A percentile compares a stretch with the other conserved stretches of the same genome.
Conservation (phyloP, 2,888 invertebrate genomes). For the Hirtodrosophila duncani region DNA sequence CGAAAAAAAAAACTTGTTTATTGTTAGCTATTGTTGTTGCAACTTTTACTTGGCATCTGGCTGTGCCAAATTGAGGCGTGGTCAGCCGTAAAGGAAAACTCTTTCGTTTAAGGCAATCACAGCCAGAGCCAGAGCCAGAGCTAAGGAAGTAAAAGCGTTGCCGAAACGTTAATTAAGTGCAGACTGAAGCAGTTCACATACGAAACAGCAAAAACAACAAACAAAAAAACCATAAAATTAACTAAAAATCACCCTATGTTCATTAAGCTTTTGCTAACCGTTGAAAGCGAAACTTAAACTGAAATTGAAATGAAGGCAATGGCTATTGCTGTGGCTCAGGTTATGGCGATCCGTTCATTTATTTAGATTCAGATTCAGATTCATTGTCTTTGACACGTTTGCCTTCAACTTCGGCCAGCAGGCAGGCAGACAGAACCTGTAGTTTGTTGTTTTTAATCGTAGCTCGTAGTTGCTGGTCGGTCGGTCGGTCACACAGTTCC, state of each 20-base stretch:
- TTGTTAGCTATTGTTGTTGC: constrained; percentile 41
- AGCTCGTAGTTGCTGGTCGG: too few species aligned
- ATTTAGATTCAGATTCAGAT: too few species aligned
- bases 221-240: too few species aligned
- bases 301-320: too few species aligned
- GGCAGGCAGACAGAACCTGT: constrained; percentile 50
- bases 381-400: constrained; percentile 71
- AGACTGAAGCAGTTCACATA: constrained; percentile 4
- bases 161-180: constrained; percentile 34
- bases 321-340: too few species aligned
- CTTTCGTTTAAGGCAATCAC: constrained; percentile 16
- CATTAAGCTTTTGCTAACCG: constrained; percentile 5
- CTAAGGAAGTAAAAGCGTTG: constrained; percentile 64
- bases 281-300: constrained; percentile 41
- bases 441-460: constrained; percentile 46
- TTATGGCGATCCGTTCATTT: neutral
- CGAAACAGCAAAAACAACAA: neutral
- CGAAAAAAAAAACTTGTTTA: constrained; percentile 44
- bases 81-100: constrained; percentile 55
- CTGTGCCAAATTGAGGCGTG: constrained; percentile 62
- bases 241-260: neutral
- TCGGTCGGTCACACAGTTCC: constrained; percentile 1
- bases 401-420: constrained; percentile 67
- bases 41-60: constrained; percentile 56
- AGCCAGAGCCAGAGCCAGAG: too few species aligned